Percentiles rank a stretch among this genome's conserved stretches.
phyloP scores from a whole-genome alignment of 1,140 invertebrate species.

The Trachelipus rathkii region DNA sequence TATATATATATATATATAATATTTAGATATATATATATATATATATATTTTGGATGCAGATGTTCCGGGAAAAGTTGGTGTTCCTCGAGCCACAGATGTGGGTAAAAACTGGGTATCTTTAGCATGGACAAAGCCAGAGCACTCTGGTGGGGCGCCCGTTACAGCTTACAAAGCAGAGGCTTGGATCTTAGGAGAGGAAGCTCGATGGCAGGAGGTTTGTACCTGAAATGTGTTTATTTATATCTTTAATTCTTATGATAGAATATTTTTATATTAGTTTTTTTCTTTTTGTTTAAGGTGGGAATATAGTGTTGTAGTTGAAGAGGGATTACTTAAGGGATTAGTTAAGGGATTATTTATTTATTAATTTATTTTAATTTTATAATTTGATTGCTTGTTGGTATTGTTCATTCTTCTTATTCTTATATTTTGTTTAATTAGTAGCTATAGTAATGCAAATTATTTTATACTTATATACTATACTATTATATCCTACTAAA shows the following conservation, averaged over 20 bases:
- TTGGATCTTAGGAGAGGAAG: slow-evolving; percentile 74
- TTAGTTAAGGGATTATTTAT: too few relatives aligned
- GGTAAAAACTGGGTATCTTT: slow-evolving; percentile 76
- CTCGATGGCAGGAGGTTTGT: slow-evolving; percentile 59
- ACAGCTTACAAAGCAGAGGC: slow-evolving; percentile 88
- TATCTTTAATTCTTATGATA: neutral
- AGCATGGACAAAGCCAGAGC: slow-evolving; percentile 72
- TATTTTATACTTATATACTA: too few relatives aligned
- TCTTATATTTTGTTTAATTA: too few relatives aligned
- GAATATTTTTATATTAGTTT: neutral
- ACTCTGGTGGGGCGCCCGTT: slow-evolving; percentile 68
- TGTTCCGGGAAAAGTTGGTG: slow-evolving; percentile 66
- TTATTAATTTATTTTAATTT: too few relatives aligned
- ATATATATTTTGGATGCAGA: slow-evolving; percentile 26
- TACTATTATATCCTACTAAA: too few relatives aligned
- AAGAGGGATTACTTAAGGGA: too few relatives aligned
- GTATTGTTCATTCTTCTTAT: too few relatives aligned
- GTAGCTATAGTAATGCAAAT: too few relatives aligned
- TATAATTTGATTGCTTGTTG: too few relatives aligned
- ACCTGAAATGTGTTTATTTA: neutral
- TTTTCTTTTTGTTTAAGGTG: neutral
- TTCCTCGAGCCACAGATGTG: slow-evolving; percentile 67
- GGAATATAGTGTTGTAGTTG: too few relatives aligned
- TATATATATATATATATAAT: neutral
- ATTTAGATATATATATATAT: neutral